Base-by-base conservation (phyloP, 2,113 vertebrate species). In the Cromileptes altivelis region DNA sequence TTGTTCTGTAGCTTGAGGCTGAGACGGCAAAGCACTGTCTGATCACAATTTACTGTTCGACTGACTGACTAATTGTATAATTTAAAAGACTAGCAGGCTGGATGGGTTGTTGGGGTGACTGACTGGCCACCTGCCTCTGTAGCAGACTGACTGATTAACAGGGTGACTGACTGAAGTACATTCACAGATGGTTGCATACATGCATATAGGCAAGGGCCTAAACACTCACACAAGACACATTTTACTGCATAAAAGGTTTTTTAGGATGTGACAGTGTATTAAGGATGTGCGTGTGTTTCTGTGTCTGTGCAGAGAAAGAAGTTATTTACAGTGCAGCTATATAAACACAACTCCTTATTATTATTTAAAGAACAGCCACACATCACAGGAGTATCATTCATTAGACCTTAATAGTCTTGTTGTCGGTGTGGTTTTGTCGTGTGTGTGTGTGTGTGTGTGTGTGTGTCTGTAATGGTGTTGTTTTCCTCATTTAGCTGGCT, bases 341-440 rank as follows among this genome's bases (percentile, higher is more conserved):
- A 92, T 92, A 95, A 96, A 95, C 95, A 95, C 95, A 95, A 96
- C 95, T 91, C 94, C 96, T 96, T 97, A 96, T 95, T 96, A 96
- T 96, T 96, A 97, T 97, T 78, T 64, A 74, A 97, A 97, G 94
- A 97, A 95, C 27, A 94, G 93, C 94, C 96, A 96, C 96, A 96
- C 96, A 96, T 96, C 95, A 96, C 93, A 92, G 95, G 96, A 96
- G 96, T 96, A 96, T 96, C 96, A 96, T 97, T 97, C 96, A 97
- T 97, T 97, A 97, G 93, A 68, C 94, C 93, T 94, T 96, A 97
- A 96, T 97, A 95, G 80, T 96, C 94, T 88, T 94, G 96, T 96
- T 97, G 96, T 96, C 95, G 95, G 81, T 63, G 60, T 61, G 52
- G 47, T n/a, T 78, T 68, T 2, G 3, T 69, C 1, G 11, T 17